Conservation (phyloP, 1,140 invertebrate species). For the Adelges cooleyi region DNA sequence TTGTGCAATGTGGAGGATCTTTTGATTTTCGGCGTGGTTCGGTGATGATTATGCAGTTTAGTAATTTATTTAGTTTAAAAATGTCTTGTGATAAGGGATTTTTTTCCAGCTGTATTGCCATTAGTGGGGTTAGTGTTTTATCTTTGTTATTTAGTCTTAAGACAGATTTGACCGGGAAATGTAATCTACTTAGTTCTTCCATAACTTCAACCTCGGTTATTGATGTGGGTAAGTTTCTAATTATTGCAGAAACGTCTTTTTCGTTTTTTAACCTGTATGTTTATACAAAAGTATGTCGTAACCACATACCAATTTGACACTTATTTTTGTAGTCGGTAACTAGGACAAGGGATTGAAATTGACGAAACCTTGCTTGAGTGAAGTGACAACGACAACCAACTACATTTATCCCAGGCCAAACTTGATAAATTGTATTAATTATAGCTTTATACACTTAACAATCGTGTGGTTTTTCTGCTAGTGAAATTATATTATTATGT, state of each 20-base stretch:
- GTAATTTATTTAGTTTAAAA: background rate
- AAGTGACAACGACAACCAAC: too few relatives aligned
- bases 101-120: background rate
- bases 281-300: too few relatives aligned
- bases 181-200: background rate
- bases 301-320: too few relatives aligned
- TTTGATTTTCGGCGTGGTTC: background rate
- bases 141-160: conserved; percentile 7
- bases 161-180: background rate
- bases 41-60: background rate
- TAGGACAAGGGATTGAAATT: too few relatives aligned
- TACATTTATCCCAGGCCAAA: too few relatives aligned
- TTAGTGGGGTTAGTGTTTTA: too few relatives aligned
- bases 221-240: conserved; percentile 5
- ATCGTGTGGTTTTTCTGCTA: too few relatives aligned
- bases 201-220: background rate
- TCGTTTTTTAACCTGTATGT: background rate
- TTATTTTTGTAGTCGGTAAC: too few relatives aligned
- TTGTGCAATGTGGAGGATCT: conserved; percentile 3
- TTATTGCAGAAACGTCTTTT: background rate
- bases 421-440: too few relatives aligned
- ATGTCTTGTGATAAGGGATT: conserved; percentile 2
- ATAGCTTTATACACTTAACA: too few relatives aligned
- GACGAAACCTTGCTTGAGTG: too few relatives aligned
- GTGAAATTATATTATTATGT: too few relatives aligned